phyloP scores from a whole-genome alignment of 2,113 vertebrate genomes.

The Prinia subflava region DNA sequence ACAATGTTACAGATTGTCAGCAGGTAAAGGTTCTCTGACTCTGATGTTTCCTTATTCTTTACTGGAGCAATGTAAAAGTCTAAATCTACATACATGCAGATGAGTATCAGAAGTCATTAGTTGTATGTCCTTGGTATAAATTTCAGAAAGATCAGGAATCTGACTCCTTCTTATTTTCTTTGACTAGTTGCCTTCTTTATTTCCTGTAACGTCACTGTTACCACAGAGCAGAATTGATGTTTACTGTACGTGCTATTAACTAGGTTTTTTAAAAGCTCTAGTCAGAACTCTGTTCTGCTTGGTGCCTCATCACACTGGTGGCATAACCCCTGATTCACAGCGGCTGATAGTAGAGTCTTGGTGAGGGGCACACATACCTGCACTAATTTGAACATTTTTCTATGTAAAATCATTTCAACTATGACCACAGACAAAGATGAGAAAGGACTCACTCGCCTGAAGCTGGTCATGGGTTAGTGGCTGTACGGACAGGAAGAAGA shows the following conservation, averaged over 20 bases:
- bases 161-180: neutral
- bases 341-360: neutral
- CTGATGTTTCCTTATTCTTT: neutral
- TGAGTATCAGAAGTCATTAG: neutral
- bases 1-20: neutral
- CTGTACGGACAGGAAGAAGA: neutral
- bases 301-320: neutral
- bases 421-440: neutral
- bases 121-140: neutral
- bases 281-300: neutral
- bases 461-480: neutral
- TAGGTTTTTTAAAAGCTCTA: neutral
- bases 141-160: neutral
- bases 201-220: neutral
- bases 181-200: neutral
- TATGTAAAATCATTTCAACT: neutral
- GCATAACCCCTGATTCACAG: neutral
- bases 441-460: neutral
- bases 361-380: neutral
- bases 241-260: neutral
- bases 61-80: neutral
- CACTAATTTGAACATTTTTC: neutral
- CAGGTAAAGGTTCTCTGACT: neutral
- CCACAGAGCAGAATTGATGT: neutral
- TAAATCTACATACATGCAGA: fast-evolving